Percentiles rank a stretch among this genome's conserved stretches.
These are phyloP conservation scores for Drosophila pectinifera DNA, from an alignment of 1,140 invertebrate species.

Conservation along the genomic window DNA sequence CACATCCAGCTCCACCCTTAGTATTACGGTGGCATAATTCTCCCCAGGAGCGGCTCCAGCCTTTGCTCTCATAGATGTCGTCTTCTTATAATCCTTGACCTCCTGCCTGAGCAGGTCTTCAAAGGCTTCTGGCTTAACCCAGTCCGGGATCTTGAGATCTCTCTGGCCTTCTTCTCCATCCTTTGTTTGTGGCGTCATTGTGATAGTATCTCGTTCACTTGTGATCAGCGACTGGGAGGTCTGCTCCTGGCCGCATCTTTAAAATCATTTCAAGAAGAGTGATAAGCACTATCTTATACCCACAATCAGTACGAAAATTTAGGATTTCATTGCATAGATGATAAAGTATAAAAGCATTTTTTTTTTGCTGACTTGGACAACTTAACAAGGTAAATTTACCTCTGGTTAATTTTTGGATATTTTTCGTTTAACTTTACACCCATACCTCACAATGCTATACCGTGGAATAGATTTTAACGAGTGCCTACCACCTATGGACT, in stretches of 20 bases:
- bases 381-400: neutral
- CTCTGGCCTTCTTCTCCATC: constrained; percentile 2
- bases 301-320: too few relatives aligned
- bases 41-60: constrained; percentile 62
- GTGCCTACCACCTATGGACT: neutral
- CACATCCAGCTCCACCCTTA: constrained; percentile 60
- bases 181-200: constrained; percentile 48
- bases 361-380: neutral
- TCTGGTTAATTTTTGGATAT: too few relatives aligned
- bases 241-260: neutral
- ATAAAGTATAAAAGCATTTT: neutral
- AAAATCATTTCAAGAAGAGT: constrained; percentile 6
- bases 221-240: neutral
- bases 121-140: constrained; percentile 84
- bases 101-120: constrained; percentile 79
- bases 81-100: constrained; percentile 70
- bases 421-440: neutral
- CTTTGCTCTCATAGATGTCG: constrained; percentile 41
- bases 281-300: constrained; percentile 13
- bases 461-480: neutral
- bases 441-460: neutral
- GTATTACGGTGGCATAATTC: constrained; percentile 77
- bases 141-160: constrained; percentile 57
- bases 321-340: constrained; percentile 1
- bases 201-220: neutral